Base-by-base conservation (phyloP, 2,797 vertebrate species). In the Gadopsis bispinosus region DNA sequence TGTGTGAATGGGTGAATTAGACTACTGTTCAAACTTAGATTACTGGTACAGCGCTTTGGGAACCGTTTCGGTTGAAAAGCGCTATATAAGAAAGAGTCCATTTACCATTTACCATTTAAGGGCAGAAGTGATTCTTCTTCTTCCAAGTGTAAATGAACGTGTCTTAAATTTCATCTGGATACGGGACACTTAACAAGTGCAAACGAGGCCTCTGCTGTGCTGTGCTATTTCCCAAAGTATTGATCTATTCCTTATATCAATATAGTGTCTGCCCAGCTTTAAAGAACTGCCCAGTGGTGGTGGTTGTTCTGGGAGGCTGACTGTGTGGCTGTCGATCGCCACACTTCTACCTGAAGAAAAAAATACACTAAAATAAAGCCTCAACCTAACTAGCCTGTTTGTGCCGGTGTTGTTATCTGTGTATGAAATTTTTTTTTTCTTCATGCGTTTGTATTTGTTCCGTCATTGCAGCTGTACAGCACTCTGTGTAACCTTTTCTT, bases 401-500 rank as follows among this genome's bases (percentile, higher is more conserved):
- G 51, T 65, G 47, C 31, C 43, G 45, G 17, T 35, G 63, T 20
- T 55, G 47, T 70, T 66, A 19, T 63, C 68, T 47, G 16, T 31
- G 37, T 4, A 16, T 55, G 48, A 26, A 26, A 1, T 26, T 26
- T 26, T 26, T 26, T 26, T 26, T 68, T 65, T 68, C 35, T 65
- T 51, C 76, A 33, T 11, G 1, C 56, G 72, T 82, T 59, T 80
- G 47, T 77, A 50, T 77, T 54, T 63, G 51, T 82, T 72, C 51
- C n/a, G 39, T 60, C 65, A 20, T 16, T 80, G 75, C 54, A 69
- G 76, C 81, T 69, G 69, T 68, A 35, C 63, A 65, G 65, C 61
- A 10, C 65, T 79, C 13, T 0, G 4, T 80, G 62, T 80, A 84
- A 81, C 79, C 75, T 81, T 85, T 70, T 79, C 73, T 88, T 84